Evolutionary conservation across 2,797 vertebrate genomes (phyloP).

Genomic region (Bucorvus abyssinicus): DNA sequence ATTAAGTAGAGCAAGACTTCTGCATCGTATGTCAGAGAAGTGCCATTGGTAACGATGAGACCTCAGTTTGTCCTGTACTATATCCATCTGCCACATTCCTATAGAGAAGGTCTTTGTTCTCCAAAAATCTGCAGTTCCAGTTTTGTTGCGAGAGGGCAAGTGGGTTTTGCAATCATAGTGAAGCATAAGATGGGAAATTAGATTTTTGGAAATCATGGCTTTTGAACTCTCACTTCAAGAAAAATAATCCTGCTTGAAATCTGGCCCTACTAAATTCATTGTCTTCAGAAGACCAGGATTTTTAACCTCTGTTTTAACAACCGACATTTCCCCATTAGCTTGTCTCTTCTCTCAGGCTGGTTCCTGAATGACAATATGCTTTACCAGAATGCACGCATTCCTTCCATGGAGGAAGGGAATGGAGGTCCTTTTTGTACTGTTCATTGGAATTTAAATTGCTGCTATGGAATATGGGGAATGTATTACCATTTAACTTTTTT

Average conservation of each 20-base stretch:
- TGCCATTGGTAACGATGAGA: background rate
- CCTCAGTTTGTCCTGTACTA: background rate
- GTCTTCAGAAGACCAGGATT: background rate
- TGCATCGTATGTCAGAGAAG: background rate
- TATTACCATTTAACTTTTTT: background rate
- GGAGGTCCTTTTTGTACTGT: background rate
- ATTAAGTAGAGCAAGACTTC: background rate
- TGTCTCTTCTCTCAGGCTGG: background rate
- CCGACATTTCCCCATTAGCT: background rate
- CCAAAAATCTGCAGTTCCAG: background rate
- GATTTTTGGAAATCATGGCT: background rate
- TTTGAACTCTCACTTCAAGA: background rate
- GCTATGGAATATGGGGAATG: background rate
- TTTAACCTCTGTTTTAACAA: background rate
- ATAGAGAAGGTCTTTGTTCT: background rate
- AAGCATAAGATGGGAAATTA: background rate
- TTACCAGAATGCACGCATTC: background rate
- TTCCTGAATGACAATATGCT: background rate
- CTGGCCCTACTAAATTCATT: background rate
- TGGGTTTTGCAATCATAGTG: background rate
- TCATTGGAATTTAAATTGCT: constrained; percentile 61
- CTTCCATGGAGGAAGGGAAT: background rate
- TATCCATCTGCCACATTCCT: background rate
- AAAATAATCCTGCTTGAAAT: background rate
- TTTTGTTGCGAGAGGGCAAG: background rate